Conservation (phyloP, 2,113 vertebrate genomes). For the Dicrurus megarhynchus region DNA sequence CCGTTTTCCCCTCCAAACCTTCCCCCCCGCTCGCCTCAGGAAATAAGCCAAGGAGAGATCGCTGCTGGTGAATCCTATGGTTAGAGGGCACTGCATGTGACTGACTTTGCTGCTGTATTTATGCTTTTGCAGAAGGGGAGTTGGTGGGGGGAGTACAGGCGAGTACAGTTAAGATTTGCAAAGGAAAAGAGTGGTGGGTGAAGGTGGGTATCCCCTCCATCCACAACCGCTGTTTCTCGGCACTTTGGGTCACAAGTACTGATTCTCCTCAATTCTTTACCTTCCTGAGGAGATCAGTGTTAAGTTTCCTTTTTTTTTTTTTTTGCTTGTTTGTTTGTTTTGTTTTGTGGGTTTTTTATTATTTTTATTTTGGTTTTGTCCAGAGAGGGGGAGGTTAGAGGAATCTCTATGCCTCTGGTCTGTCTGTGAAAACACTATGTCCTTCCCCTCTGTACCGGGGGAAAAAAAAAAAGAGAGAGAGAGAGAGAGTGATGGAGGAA, state of each 20-base stretch:
- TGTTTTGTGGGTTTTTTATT: background rate
- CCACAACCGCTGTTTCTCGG: background rate
- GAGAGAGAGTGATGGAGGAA: background rate
- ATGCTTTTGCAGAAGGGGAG: background rate
- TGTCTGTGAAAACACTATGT: background rate
- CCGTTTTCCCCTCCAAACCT: background rate
- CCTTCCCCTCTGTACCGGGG: background rate
- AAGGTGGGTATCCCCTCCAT: slow-evolving; percentile 27
- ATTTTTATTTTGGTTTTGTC: background rate
- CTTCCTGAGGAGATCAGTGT: slow-evolving; percentile 34
- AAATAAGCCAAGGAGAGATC: slow-evolving; percentile 42
- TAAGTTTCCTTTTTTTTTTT: slow-evolving; percentile 43
- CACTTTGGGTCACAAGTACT: slow-evolving; percentile 35
- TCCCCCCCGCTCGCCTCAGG: background rate
- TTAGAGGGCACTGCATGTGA: slow-evolving; percentile 57
- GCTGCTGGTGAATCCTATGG: slow-evolving; percentile 36
- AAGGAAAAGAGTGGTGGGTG: background rate
- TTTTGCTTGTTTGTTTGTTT: background rate
- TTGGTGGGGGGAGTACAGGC: background rate
- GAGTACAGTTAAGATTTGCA: background rate
- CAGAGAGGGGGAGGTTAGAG: background rate
- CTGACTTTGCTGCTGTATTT: slow-evolving; percentile 59
- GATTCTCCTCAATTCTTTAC: slow-evolving; percentile 34
- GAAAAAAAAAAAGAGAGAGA: accelerated
- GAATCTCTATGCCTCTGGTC: background rate